Conservation (phyloP, 2,797 vertebrate genomes). For the Megalops cyprinoides region DNA sequence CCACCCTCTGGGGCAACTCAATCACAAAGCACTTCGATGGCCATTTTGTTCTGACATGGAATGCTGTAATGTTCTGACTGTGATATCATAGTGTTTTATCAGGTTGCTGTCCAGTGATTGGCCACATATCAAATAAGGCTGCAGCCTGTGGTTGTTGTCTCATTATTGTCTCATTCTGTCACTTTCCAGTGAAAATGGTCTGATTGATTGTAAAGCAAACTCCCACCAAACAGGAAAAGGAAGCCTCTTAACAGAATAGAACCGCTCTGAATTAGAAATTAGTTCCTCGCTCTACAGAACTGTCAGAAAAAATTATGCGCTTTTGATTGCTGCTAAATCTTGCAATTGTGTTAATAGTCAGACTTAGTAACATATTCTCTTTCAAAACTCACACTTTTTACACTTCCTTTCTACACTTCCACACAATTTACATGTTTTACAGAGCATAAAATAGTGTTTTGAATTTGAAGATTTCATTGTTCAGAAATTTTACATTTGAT, state of each 20-base stretch:
- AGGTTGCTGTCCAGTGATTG: neutral
- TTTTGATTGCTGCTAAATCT: too few relatives aligned
- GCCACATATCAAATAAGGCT: conserved; percentile 1
- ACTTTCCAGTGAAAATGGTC: neutral
- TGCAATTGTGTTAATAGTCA: too few relatives aligned
- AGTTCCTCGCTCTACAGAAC: neutral
- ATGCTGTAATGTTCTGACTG: neutral
- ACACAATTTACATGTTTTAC: too few relatives aligned
- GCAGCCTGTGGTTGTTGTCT: neutral
- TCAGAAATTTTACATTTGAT: neutral
- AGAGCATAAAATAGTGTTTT: too few relatives aligned
- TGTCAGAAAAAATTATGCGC: neutral
- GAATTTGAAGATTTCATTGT: too few relatives aligned
- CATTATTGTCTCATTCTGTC: conserved; percentile 1
- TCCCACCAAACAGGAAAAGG: neutral
- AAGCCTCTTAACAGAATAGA: neutral
- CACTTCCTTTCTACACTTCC: too few relatives aligned
- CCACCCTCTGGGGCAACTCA: neutral
- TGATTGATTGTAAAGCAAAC: neutral
- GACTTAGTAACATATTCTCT: too few relatives aligned
- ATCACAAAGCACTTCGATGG: neutral
- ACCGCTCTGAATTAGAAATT: neutral
- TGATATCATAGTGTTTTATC: neutral
- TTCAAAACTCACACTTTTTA: too few relatives aligned
- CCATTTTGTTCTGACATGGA: neutral